Evolutionary conservation across 2,113 vertebrate genomes (phyloP).

Genomic region (Istiophorus platypterus): DNA sequence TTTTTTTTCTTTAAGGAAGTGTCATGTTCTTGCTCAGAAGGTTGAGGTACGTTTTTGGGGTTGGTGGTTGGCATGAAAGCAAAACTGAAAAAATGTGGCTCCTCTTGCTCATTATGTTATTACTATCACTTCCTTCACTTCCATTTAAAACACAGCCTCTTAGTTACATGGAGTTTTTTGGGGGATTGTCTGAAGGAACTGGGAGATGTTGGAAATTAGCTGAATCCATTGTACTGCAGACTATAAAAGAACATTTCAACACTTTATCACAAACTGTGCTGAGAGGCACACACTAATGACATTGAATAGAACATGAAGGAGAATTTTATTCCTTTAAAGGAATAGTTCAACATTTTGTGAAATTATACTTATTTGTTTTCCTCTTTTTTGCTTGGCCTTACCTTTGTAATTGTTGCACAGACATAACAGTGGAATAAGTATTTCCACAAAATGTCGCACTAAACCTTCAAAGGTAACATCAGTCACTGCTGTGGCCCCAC

Average conservation of each 20-base stretch:
- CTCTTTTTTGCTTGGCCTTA: neutral
- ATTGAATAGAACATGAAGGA: neutral
- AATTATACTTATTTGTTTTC: neutral
- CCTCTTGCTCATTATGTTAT: neutral
- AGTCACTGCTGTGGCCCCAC: neutral
- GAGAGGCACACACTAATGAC: neutral
- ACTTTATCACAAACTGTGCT: neutral
- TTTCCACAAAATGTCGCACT: neutral
- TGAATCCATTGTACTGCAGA: neutral
- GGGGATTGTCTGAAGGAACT: too few species aligned
- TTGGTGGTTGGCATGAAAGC: neutral
- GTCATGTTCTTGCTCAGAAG: neutral
- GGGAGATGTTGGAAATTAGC: neutral
- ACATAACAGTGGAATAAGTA: neutral
- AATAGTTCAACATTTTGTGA: neutral
- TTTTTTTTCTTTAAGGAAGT: neutral
- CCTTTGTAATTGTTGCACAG: neutral
- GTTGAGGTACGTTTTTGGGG: neutral
- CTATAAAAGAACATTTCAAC: neutral
- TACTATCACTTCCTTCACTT: neutral
- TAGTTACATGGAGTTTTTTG: neutral
- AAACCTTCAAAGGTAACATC: neutral
- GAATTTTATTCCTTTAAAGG: neutral
- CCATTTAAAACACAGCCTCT: neutral
- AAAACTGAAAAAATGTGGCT: neutral